Percentiles rank a stretch among this genome's conserved stretches.
phyloP scores from a whole-genome alignment of 2,113 vertebrate genomes.

The Alouatta palliata region DNA sequence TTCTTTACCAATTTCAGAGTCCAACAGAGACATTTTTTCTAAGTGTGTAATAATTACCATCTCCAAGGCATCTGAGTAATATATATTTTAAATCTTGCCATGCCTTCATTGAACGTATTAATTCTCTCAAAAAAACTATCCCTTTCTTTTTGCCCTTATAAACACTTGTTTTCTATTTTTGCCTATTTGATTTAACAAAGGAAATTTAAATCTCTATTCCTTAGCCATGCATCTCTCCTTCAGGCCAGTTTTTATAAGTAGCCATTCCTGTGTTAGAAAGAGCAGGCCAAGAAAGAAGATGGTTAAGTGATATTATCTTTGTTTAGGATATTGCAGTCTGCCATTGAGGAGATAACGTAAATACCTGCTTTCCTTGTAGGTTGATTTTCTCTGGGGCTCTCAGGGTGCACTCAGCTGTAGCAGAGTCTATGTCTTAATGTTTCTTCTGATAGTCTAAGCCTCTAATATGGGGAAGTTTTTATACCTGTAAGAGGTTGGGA shows the following conservation, averaged over 20 bases:
- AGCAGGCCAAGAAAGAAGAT: not conserved
- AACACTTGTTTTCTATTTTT: not conserved
- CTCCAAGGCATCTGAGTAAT: not conserved
- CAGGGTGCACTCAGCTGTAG: not conserved
- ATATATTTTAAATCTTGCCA: not conserved
- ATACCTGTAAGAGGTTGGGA: not conserved
- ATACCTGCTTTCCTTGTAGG: not conserved
- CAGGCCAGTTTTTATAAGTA: not conserved
- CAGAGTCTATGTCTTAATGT: not conserved
- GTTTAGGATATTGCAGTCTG: not conserved
- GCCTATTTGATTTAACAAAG: not conserved
- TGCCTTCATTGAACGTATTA: not conserved
- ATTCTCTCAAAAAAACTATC: not conserved
- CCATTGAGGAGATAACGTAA: not conserved
- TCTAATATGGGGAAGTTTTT: not conserved
- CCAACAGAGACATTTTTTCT: not conserved
- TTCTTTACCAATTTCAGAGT: not conserved
- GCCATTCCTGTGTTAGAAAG: not conserved
- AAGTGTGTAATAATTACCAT: not conserved
- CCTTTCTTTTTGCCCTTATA: not conserved
- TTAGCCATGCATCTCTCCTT: not conserved
- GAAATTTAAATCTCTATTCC: not conserved
- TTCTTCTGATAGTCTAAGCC: not conserved
- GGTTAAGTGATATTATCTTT: not conserved
- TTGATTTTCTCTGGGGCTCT: not conserved